A percentile compares a stretch with the other conserved stretches of the same genome.
These are phyloP conservation scores for Melolontha melolontha DNA, from an alignment of 2,888 invertebrate genomes.

Conservation along the genomic window DNA sequence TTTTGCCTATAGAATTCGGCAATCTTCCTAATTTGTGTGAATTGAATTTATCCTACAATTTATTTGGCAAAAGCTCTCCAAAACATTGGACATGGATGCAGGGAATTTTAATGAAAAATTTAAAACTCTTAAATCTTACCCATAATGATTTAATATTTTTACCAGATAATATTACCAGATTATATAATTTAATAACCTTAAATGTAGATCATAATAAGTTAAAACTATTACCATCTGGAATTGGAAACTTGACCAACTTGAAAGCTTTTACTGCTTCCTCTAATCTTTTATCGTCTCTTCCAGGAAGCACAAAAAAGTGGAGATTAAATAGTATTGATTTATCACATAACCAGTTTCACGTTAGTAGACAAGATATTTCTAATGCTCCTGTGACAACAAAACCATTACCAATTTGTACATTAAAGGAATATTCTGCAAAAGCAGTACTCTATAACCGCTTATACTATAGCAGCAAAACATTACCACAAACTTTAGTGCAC, in stretches of 20 bases:
- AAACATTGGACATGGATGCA: slow-evolving; percentile 78
- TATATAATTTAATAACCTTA: slow-evolving; percentile 72
- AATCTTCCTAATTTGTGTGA: slow-evolving; percentile 72
- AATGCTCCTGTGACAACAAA: slow-evolving; percentile 39
- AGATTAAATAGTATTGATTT: slow-evolving; percentile 70
- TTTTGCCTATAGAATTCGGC: slow-evolving; percentile 78
- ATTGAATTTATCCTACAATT: slow-evolving; percentile 75
- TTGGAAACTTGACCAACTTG: slow-evolving; percentile 72
- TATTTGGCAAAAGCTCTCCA: slow-evolving; percentile 68
- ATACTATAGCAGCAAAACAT: slow-evolving; percentile 69
- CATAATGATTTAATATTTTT: slow-evolving; percentile 71
- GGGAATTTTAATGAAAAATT: slow-evolving; percentile 66
- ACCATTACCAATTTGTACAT: slow-evolving; percentile 65
- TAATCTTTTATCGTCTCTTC: slow-evolving; percentile 69
- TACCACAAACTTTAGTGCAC: slow-evolving; percentile 72
- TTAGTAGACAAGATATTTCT: slow-evolving; percentile 45
- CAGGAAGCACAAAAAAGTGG: slow-evolving; percentile 72
- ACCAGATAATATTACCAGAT: slow-evolving; percentile 74
- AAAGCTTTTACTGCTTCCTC: slow-evolving; percentile 70
- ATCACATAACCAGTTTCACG: slow-evolving; percentile 69
- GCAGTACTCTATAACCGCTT: slow-evolving; percentile 68
- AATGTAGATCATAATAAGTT: slow-evolving; percentile 75
- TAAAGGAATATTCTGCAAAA: slow-evolving; percentile 71
- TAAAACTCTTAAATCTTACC: slow-evolving; percentile 75
- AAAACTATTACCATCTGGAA: slow-evolving; percentile 71